phyloP scores from a whole-genome alignment of 2,888 invertebrate genomes.

The Acrobasis consociella region DNA sequence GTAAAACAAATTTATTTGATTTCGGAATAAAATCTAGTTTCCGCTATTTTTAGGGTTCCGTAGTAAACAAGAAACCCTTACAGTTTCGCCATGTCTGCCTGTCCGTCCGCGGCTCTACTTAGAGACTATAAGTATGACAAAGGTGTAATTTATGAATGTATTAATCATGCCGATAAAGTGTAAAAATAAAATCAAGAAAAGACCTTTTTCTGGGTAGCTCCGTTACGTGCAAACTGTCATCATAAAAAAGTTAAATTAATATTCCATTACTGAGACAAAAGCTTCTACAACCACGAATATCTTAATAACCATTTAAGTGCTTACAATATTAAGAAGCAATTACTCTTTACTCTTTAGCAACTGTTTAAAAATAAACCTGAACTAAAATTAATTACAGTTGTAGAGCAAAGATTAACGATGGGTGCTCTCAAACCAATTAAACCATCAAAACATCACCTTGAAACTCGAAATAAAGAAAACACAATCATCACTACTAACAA shows the following conservation, averaged over 20 bases:
- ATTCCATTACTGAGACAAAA: neutral
- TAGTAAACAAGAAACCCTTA: too few species aligned
- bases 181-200: too few species aligned
- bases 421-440: slow-evolving; percentile 62
- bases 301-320: slow-evolving; percentile 19
- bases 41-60: too few species aligned
- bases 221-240: neutral
- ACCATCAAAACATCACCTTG: slow-evolving; percentile 77
- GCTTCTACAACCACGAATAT: neutral
- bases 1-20: too few species aligned
- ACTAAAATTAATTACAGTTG: slow-evolving; percentile 55
- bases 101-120: too few species aligned
- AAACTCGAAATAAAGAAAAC: slow-evolving; percentile 65
- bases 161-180: too few species aligned
- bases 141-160: too few species aligned
- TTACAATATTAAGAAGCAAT: slow-evolving; percentile 36
- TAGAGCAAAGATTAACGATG: slow-evolving; percentile 55
- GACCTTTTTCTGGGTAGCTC: too few species aligned
- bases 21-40: too few species aligned
- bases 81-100: too few species aligned
- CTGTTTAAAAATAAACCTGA: slow-evolving; percentile 44
- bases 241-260: neutral
- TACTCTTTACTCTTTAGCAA: slow-evolving; percentile 38
- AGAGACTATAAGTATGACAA: too few species aligned
- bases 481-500: slow-evolving; percentile 56